Percentiles rank a stretch among this genome's conserved stretches.
Evolutionary conservation across 2,797 vertebrate species (phyloP).

Genomic region (Chaenodraco wilsoni): DNA sequence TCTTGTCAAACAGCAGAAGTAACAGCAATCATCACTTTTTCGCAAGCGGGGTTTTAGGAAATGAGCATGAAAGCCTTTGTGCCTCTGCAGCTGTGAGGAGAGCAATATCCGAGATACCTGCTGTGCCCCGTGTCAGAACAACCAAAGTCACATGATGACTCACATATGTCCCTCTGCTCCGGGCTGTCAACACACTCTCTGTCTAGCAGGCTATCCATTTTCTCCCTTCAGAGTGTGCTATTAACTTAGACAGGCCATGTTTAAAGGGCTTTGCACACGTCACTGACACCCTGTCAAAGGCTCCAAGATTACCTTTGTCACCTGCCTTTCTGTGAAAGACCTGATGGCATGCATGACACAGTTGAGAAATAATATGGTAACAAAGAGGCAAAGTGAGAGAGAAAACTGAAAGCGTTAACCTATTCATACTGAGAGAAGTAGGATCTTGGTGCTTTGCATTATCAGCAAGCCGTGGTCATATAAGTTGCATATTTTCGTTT

Average conservation of each 20-base stretch:
- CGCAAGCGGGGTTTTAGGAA: conserved; percentile 43
- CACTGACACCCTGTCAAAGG: conserved; percentile 77
- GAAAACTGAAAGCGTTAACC: conserved; percentile 20
- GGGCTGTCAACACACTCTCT: conserved; percentile 56
- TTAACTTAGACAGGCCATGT: conserved; percentile 71
- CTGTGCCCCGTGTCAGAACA: conserved; percentile 52
- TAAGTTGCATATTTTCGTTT: not conserved
- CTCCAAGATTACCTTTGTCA: conserved; percentile 75
- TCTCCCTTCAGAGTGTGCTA: conserved; percentile 65
- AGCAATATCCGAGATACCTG: conserved; percentile 39
- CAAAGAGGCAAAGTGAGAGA: conserved; percentile 41
- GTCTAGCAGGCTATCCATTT: conserved; percentile 62
- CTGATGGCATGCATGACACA: conserved; percentile 63
- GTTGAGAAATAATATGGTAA: conserved; percentile 51
- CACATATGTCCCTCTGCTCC: conserved; percentile 44
- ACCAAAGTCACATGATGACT: conserved; percentile 42
- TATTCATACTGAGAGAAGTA: not conserved
- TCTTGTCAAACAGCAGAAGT: conserved; percentile 11
- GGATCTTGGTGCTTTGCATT: not conserved
- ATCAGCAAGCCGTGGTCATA: conserved; percentile 1
- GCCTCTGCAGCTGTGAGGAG: conserved; percentile 31
- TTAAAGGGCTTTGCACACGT: conserved; percentile 74
- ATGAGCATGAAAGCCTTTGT: conserved; percentile 42
- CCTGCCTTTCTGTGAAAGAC: conserved; percentile 63
- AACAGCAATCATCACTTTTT: conserved; percentile 40